Conservation (phyloP, 2,113 vertebrate genomes). For the Myanophis thanlyinensis region DNA sequence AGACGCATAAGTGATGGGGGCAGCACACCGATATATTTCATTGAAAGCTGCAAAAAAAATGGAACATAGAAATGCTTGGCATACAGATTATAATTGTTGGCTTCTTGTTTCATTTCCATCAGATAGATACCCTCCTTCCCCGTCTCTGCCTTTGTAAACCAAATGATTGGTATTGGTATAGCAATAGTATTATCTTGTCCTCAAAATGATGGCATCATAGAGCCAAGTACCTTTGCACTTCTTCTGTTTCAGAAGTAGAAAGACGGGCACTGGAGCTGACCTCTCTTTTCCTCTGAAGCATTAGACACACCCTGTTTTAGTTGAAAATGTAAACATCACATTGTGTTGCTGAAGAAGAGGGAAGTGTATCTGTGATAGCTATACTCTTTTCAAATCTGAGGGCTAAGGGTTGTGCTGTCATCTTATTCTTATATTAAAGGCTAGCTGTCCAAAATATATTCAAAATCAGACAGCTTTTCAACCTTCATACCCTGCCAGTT, state of each 20-base stretch:
- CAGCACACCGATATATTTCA: not conserved
- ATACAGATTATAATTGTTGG: not conserved
- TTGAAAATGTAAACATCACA: not conserved
- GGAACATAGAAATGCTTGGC: not conserved
- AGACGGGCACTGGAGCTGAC: not conserved
- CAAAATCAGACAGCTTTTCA: not conserved
- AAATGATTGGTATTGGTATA: not conserved
- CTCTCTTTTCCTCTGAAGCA: not conserved
- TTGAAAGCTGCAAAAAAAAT: not conserved
- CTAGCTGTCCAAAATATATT: not conserved
- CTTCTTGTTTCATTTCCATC: not conserved
- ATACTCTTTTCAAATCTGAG: slow-evolving; percentile 7
- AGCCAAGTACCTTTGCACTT: not conserved
- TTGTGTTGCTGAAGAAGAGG: not conserved
- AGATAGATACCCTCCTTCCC: not conserved
- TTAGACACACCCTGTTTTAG: not conserved
- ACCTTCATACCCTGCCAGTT: not conserved
- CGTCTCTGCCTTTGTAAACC: not conserved
- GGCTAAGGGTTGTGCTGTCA: not conserved
- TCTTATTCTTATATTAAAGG: not conserved
- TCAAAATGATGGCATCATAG: not conserved
- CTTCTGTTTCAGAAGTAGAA: not conserved
- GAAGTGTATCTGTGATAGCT: not conserved
- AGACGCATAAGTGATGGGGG: not conserved
- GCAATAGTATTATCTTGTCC: not conserved